Evolutionary conservation across 2,113 vertebrate species (phyloP).

Genomic region (Abramis brama): DNA sequence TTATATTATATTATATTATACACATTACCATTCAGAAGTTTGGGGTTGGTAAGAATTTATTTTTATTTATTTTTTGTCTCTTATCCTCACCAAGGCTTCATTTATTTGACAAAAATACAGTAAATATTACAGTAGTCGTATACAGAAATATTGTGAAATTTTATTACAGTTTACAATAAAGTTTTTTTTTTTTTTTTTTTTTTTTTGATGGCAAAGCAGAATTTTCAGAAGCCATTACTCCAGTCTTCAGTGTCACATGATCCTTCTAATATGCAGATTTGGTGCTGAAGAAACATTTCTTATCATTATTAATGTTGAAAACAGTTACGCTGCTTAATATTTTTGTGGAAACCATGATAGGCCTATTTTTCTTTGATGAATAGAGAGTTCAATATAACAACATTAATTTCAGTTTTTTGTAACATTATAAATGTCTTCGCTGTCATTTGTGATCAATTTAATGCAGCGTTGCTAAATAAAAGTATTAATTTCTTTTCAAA

Average conservation of each 20-base stretch:
- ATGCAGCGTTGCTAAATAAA: background rate
- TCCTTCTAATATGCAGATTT: background rate
- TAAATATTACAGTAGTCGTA: no score
- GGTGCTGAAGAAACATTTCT: background rate
- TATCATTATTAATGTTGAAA: no score
- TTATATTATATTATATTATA: background rate
- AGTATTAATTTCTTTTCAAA: background rate
- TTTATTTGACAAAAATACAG: no score
- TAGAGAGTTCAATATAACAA: background rate
- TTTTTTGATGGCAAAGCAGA: background rate
- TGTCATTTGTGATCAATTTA: background rate
- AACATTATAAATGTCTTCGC: background rate
- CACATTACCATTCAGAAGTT: background rate
- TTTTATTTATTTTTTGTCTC: background rate
- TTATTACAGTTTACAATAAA: no score
- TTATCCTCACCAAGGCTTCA: background rate
- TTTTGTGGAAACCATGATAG: no score
- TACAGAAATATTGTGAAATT: no score
- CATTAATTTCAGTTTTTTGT: background rate
- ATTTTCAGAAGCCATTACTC: background rate
- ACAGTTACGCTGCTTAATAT: no score
- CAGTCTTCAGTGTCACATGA: background rate
- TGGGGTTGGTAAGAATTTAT: background rate
- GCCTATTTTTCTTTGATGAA: background rate
- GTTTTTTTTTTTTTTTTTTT: no score